Base-by-base conservation (phyloP, 2,888 invertebrate genomes). In the Diarsia mendica region DNA sequence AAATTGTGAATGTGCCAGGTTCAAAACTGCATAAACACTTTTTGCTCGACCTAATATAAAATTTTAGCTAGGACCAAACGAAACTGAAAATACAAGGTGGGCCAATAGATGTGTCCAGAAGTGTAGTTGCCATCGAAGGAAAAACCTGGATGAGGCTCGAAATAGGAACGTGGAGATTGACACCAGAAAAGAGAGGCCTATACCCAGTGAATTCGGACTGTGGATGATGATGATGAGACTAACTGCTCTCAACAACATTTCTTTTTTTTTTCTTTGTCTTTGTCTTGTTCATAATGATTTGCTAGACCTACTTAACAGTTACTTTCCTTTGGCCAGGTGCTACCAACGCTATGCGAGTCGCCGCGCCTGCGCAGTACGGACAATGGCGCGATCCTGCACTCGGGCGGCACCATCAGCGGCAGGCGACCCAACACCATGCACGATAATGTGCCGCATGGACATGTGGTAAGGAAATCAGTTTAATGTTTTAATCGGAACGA, bases 341-440 rank as follows among this genome's bases (percentile, higher is more conserved):
- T 98, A 49, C 98, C 98, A 13, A 97, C 98, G 79, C 94, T 97
- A 75, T 95, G 97, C 68, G 97, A 97, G 88, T 97, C 97, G 15
- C 97, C 97, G 84, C 97, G 97, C 83, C 95, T 98, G 72, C 97
- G 98, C 80, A 97, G 97, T 75, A 98, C 98, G 5, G 97, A 98
- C 93, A 98, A 98, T 94, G 98, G 98, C 69, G 98, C 97, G 89
- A 98, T 98, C 90, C 95, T 98, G 73, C 98, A 98, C 88, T 97
- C 98, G 9, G 98, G 98, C 1, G 98, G 98, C 69, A 98, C 98
- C 82, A 97, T 98, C 91, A 98, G 98, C 87, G 98, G 98, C 8
- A 96, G 98, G 74, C 96, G 97, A 73, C 97, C 97, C 15, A 91
- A 90, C 55, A 89, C 92, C 65, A 84, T 88, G 13, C 86, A 89